Percentiles rank a stretch among this genome's conserved stretches.
phyloP scores from a whole-genome alignment of 92 coral and sea anemone species.

The Hydrozoanthus gracilis region DNA sequence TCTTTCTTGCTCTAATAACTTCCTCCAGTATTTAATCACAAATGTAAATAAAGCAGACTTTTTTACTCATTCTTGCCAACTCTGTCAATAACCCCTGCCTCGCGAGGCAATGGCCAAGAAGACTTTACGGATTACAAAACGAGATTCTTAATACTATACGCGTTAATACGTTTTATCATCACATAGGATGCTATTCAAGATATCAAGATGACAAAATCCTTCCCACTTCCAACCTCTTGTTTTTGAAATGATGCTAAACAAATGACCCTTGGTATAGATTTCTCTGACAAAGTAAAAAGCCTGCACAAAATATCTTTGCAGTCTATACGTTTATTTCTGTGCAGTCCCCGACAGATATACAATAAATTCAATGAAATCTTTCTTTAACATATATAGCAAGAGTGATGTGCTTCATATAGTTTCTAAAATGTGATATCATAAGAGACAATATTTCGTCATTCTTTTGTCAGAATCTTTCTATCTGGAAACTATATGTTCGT shows the following conservation, averaged over 20 bases:
- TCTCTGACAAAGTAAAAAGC: neutral
- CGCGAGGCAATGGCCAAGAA: conserved; percentile 19
- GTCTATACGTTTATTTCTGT: conserved; percentile 28
- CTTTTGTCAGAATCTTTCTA: conserved; percentile 24
- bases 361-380: conserved; percentile 42
- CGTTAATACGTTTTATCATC: conserved; percentile 32
- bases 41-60: conserved; percentile 53
- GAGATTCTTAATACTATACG: neutral
- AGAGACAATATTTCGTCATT: conserved; percentile 20
- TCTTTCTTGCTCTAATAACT: conserved; percentile 41
- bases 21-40: conserved; percentile 64
- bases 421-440: conserved; percentile 33
- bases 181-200: neutral
- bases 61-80: conserved; percentile 13
- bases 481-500: conserved; percentile 29
- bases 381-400: conserved; percentile 1
- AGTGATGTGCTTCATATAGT: conserved; percentile 15
- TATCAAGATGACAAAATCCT: neutral
- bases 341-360: conserved; percentile 42
- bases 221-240: neutral
- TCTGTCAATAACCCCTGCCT: conserved; percentile 42
- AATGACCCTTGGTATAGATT: neutral
- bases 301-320: conserved; percentile 1
- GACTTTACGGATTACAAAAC: conserved; percentile 33
- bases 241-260: conserved; percentile 10